Evolutionary conservation across 2,113 vertebrate genomes (phyloP).

Genomic region (Barnardius zonarius): DNA sequence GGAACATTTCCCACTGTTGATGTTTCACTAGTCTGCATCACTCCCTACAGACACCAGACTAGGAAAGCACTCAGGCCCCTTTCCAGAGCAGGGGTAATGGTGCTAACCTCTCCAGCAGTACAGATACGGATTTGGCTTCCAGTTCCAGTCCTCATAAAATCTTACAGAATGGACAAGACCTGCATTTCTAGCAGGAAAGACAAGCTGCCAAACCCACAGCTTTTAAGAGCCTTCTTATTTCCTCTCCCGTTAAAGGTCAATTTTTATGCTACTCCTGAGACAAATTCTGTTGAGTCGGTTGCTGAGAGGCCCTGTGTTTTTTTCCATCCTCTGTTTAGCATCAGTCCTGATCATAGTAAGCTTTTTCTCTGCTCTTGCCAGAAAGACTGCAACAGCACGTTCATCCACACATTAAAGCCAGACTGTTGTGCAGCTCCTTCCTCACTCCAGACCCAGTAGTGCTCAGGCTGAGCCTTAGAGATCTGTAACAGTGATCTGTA

Average conservation of each 20-base stretch:
- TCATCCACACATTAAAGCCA: neutral
- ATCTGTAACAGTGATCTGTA: neutral
- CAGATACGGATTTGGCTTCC: neutral
- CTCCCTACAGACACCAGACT: neutral
- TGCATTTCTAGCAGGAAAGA: neutral
- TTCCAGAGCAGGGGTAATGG: neutral
- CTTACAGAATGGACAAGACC: neutral
- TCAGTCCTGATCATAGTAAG: neutral
- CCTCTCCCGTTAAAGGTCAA: conserved; percentile 1
- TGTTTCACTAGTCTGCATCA: neutral
- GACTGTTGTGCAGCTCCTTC: neutral
- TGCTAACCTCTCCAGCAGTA: neutral
- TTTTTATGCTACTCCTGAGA: conserved; percentile 7
- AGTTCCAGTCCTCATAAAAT: neutral
- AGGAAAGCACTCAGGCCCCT: neutral
- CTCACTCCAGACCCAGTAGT: neutral
- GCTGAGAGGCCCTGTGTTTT: neutral
- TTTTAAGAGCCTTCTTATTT: conserved; percentile 5
- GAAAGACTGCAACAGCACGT: neutral
- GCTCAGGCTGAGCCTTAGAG: neutral
- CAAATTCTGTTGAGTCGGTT: neutral
- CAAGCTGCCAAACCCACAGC: neutral
- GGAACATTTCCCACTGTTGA: neutral
- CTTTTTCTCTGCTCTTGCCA: neutral
- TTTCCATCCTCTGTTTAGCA: neutral